A percentile compares a stretch with the other conserved stretches of the same genome.
Conservation (phyloP, 2,113 vertebrate species). For the Corythornis vintsioides region DNA sequence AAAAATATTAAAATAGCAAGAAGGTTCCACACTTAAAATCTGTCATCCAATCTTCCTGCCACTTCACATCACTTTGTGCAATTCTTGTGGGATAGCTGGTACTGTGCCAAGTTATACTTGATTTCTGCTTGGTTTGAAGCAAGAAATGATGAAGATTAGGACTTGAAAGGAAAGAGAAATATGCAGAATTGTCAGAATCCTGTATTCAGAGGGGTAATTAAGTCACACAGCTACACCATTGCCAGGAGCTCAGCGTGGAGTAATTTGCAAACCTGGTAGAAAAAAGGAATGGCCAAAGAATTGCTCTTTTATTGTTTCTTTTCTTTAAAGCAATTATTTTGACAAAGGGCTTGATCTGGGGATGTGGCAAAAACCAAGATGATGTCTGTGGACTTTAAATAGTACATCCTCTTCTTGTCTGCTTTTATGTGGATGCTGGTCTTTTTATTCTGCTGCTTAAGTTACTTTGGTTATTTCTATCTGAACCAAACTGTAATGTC, state of each 20-base stretch:
- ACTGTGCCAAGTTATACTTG: neutral
- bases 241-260: neutral
- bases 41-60: neutral
- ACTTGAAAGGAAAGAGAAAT: neutral
- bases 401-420: neutral
- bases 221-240: neutral
- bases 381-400: neutral
- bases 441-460: conserved; percentile 27
- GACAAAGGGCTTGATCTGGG: neutral
- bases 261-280: neutral
- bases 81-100: neutral
- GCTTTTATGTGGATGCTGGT: neutral
- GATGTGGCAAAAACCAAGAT: neutral
- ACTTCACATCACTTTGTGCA: neutral
- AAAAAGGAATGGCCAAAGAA: neutral
- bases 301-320: neutral
- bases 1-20: conserved; percentile 34
- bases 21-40: conserved; percentile 30
- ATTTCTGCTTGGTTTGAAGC: conserved; percentile 20
- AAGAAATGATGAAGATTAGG: neutral
- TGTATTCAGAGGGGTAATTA: neutral
- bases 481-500: conserved; percentile 65
- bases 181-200: neutral
- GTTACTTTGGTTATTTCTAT: conserved; percentile 5
- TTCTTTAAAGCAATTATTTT: neutral